These are phyloP conservation scores for Tachystola acroxantha DNA, from an alignment of 2,888 invertebrate species.

Conservation along the genomic window DNA sequence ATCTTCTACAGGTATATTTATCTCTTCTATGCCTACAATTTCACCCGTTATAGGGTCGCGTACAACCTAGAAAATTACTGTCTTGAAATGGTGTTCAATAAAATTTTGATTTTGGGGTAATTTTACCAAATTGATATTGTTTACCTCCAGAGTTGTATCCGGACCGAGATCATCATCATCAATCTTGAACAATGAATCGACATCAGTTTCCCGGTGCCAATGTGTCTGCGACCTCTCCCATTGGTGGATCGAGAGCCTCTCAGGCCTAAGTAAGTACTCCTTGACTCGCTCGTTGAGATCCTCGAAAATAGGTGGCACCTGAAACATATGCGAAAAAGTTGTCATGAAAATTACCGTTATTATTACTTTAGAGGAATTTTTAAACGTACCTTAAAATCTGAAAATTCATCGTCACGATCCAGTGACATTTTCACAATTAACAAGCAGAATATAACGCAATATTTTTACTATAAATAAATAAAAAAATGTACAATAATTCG, in stretches of 20 bases:
- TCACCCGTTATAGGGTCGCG: slow-evolving; percentile 87
- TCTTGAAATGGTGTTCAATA: too few relatives aligned
- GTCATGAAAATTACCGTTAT: neutral
- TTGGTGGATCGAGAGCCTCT: slow-evolving; percentile 85
- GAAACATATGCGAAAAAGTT: slow-evolving; percentile 21
- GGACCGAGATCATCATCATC: slow-evolving; percentile 53
- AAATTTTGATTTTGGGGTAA: too few relatives aligned
- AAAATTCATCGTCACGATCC: slow-evolving; percentile 38
- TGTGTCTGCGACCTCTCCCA: slow-evolving; percentile 83
- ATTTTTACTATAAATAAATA: too few relatives aligned
- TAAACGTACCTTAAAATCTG: slow-evolving; percentile 41
- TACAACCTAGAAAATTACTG: slow-evolving; percentile 75
- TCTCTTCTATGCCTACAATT: slow-evolving; percentile 79
- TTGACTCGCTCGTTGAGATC: slow-evolving; percentile 81
- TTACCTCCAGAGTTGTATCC: slow-evolving; percentile 60
- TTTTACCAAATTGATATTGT: too few relatives aligned
- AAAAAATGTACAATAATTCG: too few relatives aligned
- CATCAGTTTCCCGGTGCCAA: slow-evolving; percentile 77
- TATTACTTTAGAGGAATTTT: neutral
- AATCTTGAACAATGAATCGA: slow-evolving; percentile 70
- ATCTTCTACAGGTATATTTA: slow-evolving; percentile 68
- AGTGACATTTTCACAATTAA: slow-evolving; percentile 30
- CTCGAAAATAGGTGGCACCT: slow-evolving; percentile 82
- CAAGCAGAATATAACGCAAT: neutral
- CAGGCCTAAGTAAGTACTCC: slow-evolving; percentile 82